Conservation (phyloP, 2,113 vertebrate species). For the Syrrhaptes paradoxus region DNA sequence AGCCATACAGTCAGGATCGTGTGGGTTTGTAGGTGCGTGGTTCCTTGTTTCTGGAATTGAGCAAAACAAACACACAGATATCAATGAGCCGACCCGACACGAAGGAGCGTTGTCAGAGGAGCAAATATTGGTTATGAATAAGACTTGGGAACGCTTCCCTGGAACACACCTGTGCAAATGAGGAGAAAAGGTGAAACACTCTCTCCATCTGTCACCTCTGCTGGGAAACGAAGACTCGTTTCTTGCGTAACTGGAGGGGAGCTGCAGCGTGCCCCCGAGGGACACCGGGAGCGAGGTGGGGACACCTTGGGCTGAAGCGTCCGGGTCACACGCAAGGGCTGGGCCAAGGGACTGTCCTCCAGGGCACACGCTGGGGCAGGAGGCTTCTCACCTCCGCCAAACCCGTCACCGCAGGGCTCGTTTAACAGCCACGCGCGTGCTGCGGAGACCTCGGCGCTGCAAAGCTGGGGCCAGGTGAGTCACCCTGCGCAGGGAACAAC, state of each 20-base stretch:
- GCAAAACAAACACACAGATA: neutral
- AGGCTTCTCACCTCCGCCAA: neutral
- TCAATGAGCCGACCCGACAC: neutral
- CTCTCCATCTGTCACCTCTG: neutral
- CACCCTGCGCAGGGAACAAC: neutral
- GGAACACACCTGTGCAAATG: conserved; percentile 6
- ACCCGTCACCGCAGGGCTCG: fast-evolving
- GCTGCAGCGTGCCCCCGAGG: no score
- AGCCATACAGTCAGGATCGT: neutral
- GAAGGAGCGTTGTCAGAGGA: neutral
- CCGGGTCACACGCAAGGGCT: no score
- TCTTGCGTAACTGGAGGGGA: no score
- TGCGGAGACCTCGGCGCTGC: neutral
- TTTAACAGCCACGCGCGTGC: neutral
- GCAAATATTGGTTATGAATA: neutral
- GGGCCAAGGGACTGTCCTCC: no score
- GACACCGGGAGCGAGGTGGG: no score
- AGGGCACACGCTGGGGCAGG: neutral
- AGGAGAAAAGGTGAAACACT: neutral
- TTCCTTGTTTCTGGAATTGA: neutral
- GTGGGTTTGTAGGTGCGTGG: neutral
- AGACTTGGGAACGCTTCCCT: neutral
- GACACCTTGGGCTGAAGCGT: no score
- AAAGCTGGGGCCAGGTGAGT: conserved; percentile 25
- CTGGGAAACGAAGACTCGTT: neutral